Base-by-base conservation (phyloP, 1,140 invertebrate species). In the Leptinotarsa undecemlineata region DNA sequence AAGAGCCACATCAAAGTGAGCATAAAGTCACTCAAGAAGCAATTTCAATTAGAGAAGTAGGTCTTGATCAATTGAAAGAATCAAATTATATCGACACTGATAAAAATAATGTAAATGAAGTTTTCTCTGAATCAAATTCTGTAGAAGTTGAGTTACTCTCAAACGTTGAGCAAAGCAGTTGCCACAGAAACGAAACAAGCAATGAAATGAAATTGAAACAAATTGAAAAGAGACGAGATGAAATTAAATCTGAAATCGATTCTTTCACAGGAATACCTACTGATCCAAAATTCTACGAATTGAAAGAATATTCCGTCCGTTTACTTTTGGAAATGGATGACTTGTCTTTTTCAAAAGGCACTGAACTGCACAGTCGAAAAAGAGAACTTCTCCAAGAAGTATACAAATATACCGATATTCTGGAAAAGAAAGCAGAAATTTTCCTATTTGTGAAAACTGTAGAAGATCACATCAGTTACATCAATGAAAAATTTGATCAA, bases 351-450 rank as follows among this genome's bases (percentile, higher is more conserved):
- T 63, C 78, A 4, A 69, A 71, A 51, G 72, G 66, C 20, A n/a
- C 14, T 3, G 71, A 74, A 15, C 47, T 77, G 48, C 62, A 77
- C 5, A 72, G 74, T n/a, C 47, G 71, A 19, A 78, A 74, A 73
- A 67, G 74, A 15, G 69, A 73, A 48, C 15, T 80, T 8, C 61
- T 79, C 1, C 70, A 74, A 47, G 79, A 80, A 3, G 61, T 79
- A 2, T 76, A 79, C 51, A 48, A 66, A 3, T 68, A 75, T 33
- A 68, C 66, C 47, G 71, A 79, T 62, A 62, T 77, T 23, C 60
- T 80, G 15, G 79, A 79, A 17, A 73, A 77, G 19, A 70, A 72
- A 66, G 71, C 76, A 26, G 62, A 62, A 15, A 63, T 77, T 67
- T 73, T 71, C 20, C 60, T 76, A 67, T 33, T 76, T 42, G 48